A percentile compares a stretch with the other conserved stretches of the same genome.
phyloP scores from a whole-genome alignment of 2,113 vertebrate species.

The Chloebia gouldiae region DNA sequence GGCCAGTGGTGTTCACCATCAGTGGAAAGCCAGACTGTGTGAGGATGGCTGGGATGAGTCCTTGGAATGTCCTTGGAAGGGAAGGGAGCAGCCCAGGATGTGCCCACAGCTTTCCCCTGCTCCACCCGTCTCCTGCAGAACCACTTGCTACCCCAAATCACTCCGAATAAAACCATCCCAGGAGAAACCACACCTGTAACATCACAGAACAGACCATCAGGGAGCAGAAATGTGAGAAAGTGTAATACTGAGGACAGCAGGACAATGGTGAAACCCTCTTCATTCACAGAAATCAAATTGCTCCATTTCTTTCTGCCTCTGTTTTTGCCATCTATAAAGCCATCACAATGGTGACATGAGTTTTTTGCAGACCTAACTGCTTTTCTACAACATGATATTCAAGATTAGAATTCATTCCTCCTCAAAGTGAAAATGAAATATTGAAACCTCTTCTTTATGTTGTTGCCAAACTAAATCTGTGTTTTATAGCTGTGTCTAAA shows the following conservation, averaged over 20 bases:
- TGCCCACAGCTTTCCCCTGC: accelerated
- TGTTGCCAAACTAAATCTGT: neutral
- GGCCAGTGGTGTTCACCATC: accelerated
- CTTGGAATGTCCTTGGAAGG: neutral
- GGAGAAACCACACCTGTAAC: neutral
- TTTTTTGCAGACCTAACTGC: neutral
- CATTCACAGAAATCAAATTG: neutral
- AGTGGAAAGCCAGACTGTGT: neutral
- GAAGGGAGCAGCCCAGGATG: neutral
- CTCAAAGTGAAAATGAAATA: neutral
- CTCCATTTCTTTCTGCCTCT: neutral
- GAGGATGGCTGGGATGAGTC: too few relatives aligned
- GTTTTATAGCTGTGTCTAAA: neutral
- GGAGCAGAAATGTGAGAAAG: neutral
- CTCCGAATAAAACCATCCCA: neutral
- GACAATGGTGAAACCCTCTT: neutral
- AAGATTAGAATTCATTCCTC: neutral
- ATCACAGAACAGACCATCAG: neutral
- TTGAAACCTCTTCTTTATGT: neutral
- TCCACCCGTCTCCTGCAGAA: neutral
- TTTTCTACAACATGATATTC: neutral
- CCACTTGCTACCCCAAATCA: neutral
- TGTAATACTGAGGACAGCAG: neutral
- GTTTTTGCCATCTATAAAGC: neutral
- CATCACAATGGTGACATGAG: accelerated